Evolutionary conservation across 2,113 vertebrate species (phyloP), one percentile per base, ranked within the genome.

Genomic region (Amblyornis subalaris): DNA sequence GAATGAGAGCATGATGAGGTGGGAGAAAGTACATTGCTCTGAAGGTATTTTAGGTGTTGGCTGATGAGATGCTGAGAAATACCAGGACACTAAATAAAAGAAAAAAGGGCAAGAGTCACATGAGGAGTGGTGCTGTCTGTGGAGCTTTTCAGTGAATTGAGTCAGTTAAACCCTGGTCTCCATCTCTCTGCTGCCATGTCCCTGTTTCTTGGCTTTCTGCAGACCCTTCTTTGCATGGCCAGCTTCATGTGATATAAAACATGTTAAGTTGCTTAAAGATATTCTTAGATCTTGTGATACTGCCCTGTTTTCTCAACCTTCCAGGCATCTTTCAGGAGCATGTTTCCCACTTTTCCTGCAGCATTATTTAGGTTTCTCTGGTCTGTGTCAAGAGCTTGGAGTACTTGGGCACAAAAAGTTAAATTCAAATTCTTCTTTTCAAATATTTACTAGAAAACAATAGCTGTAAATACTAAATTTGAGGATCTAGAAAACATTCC

Each of bases 61-160:
- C 78, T 93, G 88, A 81, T 29, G 44, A 45, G 73, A 81, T 50
- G 61, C 78, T 79, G 67, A 82, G 57, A 85, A 92, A 53, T 57
- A 70, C 40, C 38, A 54, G 60, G 47, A 73, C 38, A 35, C 38
- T 61, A 55, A 85, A 74, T 12, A 19, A 51, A 78, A 55, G 54
- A 16, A 54, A 40, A 1, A 35, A 1, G 14, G 6, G 3, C 23
- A 17, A 29, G 47, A 29, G 24, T 40, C 31, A 13, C 2, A 3
- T 38, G 31, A 73, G 24, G n/a, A 73, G 26, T 12, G 18, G 12
- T 51, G 45, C 28, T 40, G 71, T 57, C 31, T 80, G n/a, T 44
- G 38, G 65, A 62, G 38, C 18, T 76, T 64, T 72, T 47, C 47
- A 66, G 57, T 75, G 58, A 45, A 8, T 1, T 3, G 58, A 40